Evolutionary conservation across 2,113 vertebrate species (phyloP).

Genomic region (Nesospiza acunhae): DNA sequence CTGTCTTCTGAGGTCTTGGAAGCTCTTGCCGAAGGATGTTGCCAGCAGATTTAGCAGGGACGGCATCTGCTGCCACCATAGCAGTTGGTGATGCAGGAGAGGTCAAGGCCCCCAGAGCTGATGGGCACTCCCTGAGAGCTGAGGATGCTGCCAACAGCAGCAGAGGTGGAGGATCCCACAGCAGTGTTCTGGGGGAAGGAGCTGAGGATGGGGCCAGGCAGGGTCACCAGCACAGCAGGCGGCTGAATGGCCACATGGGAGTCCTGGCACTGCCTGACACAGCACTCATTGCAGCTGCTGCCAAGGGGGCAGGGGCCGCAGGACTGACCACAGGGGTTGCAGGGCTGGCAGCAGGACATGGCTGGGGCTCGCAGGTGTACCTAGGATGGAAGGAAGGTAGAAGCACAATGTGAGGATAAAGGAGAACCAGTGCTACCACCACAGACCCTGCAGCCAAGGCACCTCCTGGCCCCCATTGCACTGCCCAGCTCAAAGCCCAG

Average conservation of each 20-base stretch:
- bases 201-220: neutral
- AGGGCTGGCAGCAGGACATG: neutral
- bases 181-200: neutral
- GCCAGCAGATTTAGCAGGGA: neutral
- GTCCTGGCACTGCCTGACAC: neutral
- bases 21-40: accelerated
- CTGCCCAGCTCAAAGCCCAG: too few relatives aligned
- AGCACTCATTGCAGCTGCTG: neutral
- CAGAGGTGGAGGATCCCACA: neutral
- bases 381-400: neutral
- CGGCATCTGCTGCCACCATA: neutral
- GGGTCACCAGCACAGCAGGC: neutral
- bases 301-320: neutral
- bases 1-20: accelerated
- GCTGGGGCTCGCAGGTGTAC: accelerated
- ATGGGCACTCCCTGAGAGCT: neutral
- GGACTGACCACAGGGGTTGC: neutral
- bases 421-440: neutral
- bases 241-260: neutral
- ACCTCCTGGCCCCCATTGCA: too few relatives aligned
- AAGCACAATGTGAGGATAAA: neutral
- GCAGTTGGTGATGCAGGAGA: neutral
- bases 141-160: neutral
- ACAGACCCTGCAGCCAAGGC: too few relatives aligned
- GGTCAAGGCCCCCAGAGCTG: neutral